Percentiles rank a stretch among this genome's conserved stretches.
Evolutionary conservation across 2,888 invertebrate genomes (phyloP).

Genomic region (Julus scanicus): DNA sequence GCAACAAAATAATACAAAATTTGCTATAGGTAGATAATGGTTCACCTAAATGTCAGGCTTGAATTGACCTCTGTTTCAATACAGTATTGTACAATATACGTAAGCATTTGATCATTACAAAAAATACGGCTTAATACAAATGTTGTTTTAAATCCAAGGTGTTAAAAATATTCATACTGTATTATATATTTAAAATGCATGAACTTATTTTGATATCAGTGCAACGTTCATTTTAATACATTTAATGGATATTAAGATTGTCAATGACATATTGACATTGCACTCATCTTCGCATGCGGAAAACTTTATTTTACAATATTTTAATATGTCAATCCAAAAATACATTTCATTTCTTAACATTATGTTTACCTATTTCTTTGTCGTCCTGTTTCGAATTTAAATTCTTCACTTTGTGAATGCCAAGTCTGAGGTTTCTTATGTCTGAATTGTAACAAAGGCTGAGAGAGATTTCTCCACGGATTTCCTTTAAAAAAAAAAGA

Average conservation of each 20-base stretch:
- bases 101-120: no score
- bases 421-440: slow-evolving; percentile 61
- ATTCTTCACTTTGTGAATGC: slow-evolving; percentile 60
- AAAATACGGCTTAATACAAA: no score
- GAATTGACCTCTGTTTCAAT: no score
- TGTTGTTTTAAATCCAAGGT: no score
- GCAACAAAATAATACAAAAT: no score
- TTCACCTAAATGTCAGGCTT: no score
- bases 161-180: no score
- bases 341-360: neutral
- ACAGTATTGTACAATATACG: no score
- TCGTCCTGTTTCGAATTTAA: slow-evolving; percentile 59
- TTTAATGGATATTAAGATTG: neutral
- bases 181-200: no score
- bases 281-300: neutral
- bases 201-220: neutral
- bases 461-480: slow-evolving; percentile 60
- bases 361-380: slow-evolving; percentile 59
- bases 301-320: neutral
- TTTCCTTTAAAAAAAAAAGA: slow-evolving; percentile 49
- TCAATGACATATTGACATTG: neutral
- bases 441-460: slow-evolving; percentile 60
- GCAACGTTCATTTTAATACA: neutral
- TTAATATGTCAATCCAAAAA: neutral
- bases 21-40: no score